Percentiles rank a stretch among this genome's conserved stretches.
Conservation (phyloP, 2,888 invertebrate species). For the Spilosoma lubricipeda region DNA sequence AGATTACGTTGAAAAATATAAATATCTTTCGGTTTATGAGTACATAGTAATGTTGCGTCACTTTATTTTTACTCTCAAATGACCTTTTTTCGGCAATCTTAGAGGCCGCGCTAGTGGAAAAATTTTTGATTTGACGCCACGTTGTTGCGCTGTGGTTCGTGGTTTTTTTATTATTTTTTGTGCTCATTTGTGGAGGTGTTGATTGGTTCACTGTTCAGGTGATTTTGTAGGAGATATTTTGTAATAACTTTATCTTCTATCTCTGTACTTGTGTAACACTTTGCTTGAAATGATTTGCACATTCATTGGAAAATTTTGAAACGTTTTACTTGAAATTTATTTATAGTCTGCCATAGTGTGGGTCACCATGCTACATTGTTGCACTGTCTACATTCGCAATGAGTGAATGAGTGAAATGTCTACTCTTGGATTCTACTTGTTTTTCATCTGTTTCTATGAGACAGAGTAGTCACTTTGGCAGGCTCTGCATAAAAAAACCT, state of each 20-base stretch:
- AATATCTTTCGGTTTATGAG: conserved; percentile 41
- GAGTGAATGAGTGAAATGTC: no score
- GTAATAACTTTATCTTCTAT: background rate
- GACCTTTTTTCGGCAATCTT: conserved; percentile 32
- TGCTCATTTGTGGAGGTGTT: background rate
- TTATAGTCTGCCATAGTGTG: background rate
- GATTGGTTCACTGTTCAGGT: conserved; percentile 4
- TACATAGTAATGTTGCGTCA: conserved; percentile 37
- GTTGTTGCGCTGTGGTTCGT: background rate
- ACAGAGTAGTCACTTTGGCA: no score
- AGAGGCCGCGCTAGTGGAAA: conserved; percentile 43
- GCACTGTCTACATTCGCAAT: no score
- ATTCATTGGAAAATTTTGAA: background rate
- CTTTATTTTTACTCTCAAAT: conserved; percentile 38
- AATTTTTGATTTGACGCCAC: conserved; percentile 32
- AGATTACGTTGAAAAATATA: conserved; percentile 5
- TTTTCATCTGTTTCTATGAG: no score
- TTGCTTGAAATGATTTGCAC: background rate
- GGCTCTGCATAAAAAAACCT: no score
- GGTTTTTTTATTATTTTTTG: conserved; percentile 5
- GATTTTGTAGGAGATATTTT: background rate
- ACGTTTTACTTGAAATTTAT: background rate
- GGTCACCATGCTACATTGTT: no score
- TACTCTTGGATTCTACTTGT: no score
- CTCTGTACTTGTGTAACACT: background rate